phyloP scores from a whole-genome alignment of 2,113 vertebrate genomes.

The Nannobrachium achirus region DNA sequence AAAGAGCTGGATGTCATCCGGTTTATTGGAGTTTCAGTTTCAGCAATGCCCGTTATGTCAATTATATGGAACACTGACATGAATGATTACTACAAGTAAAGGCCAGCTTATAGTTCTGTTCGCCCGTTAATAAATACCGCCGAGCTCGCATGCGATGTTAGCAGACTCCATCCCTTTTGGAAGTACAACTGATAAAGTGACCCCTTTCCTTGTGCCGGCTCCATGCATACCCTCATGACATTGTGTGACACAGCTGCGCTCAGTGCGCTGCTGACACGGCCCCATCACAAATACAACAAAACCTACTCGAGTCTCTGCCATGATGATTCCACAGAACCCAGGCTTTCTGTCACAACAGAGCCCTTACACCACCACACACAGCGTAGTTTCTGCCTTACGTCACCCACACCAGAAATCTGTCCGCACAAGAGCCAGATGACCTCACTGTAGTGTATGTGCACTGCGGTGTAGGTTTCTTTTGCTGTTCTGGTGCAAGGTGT shows the following conservation, averaged over 20 bases:
- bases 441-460: neutral
- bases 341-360: neutral
- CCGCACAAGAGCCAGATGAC: slow-evolving; percentile 4
- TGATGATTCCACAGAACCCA: neutral
- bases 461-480: neutral
- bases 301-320: neutral
- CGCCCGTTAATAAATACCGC: neutral
- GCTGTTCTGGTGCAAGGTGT: neutral
- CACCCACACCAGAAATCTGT: neutral
- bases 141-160: neutral
- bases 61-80: neutral
- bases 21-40: neutral
- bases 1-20: neutral
- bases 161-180: neutral
- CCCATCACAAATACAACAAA: neutral
- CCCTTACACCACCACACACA: neutral
- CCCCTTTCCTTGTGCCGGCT: neutral
- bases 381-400: slow-evolving; percentile 1
- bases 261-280: slow-evolving; percentile 1
- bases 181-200: neutral
- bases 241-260: neutral
- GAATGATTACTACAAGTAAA: neutral
- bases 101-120: neutral
- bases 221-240: neutral
- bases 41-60: neutral